Base-by-base conservation (phyloP, 2,113 vertebrate species). In the Zosterops hypoxanthus region DNA sequence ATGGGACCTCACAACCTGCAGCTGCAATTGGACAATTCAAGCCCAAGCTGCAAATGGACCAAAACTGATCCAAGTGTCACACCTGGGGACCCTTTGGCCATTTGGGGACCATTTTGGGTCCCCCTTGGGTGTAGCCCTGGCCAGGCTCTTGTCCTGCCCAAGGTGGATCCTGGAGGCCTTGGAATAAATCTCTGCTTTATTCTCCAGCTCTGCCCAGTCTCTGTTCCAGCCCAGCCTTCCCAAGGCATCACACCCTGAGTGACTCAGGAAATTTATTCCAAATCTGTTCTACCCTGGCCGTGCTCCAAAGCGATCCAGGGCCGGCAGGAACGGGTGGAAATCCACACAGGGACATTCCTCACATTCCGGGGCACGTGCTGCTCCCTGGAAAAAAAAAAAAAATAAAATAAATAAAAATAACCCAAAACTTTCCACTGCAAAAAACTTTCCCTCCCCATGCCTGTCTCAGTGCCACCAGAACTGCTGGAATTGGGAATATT, bases 321-420 rank as follows among this genome's bases (percentile, higher is more conserved):
- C 41, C 89, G 13, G 86, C 83, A 84, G 92, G 82, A 55, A 50
- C 0, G 61, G 79, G 44, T 94, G 92, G 91, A 90, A 97, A 96
- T 95, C 72, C 95, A 92, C 88, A 55, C 22, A 26, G 93, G 88
- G 82, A 94, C 94, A 86, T 96, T 93, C 91, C 50, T 86, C 61
- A 71, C 86, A 88, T 96, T 90, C 90, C 22, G 1, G 31, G 50
- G 66, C 92, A 94, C 29, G 28, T 86, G 92, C 64, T 92, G 69
- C 50, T 83, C 39, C 47, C 56, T 7, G 19, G 9, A n/a, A 42
- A 61, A 24, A 36, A 36, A 36, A 34, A 36, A 5, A 31, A 47
- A 47, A 7, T 28, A 28, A 34, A 57, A 47, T 2, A 39, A 53
- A 31, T 14, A 52, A 28, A 29, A 55, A 72, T 2, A 4, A 29